Evolutionary conservation across 1,140 invertebrate species (phyloP).

Genomic region (Scaptodrosophila lebanonensis): DNA sequence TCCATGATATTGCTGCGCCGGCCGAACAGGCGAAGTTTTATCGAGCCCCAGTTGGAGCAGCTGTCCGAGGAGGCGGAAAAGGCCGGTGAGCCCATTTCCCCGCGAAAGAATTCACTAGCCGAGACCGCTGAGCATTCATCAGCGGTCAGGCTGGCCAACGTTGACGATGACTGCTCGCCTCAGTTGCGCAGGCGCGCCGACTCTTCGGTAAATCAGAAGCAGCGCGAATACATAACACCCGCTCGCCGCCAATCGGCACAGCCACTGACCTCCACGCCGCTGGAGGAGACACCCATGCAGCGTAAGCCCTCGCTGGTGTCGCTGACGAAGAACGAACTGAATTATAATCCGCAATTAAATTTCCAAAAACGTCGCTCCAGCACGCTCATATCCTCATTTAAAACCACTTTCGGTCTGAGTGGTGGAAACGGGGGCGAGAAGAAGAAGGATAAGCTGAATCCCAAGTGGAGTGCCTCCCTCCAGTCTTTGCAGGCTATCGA

Average conservation of each 20-base stretch:
- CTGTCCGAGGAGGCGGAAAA: slow-evolving; percentile 66
- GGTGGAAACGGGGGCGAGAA: slow-evolving; percentile 17
- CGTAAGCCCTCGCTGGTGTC: slow-evolving; percentile 47
- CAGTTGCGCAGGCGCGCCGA: slow-evolving; percentile 29
- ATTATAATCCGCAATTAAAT: slow-evolving; percentile 50
- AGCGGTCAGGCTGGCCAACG: background rate
- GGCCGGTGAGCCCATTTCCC: slow-evolving; percentile 54
- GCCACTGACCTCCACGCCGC: slow-evolving; percentile 47
- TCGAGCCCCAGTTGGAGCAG: slow-evolving; percentile 72
- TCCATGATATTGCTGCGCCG: slow-evolving; percentile 71
- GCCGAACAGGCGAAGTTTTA: slow-evolving; percentile 62
- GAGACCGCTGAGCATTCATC: slow-evolving; percentile 23
- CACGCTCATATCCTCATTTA: slow-evolving; percentile 63
- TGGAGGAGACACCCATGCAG: slow-evolving; percentile 30
- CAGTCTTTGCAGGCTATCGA: slow-evolving; percentile 75
- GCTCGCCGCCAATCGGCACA: slow-evolving; percentile 43
- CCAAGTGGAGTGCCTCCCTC: slow-evolving; percentile 75
- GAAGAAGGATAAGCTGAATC: slow-evolving; percentile 70
- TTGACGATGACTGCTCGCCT: slow-evolving; percentile 15
- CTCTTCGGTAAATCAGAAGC: slow-evolving; percentile 19
- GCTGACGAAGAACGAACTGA: slow-evolving; percentile 26
- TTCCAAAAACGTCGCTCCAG: slow-evolving; percentile 68
- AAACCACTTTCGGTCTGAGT: slow-evolving; percentile 46
- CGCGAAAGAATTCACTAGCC: slow-evolving; percentile 60
- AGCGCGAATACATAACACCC: slow-evolving; percentile 24